A percentile compares a stretch with the other conserved stretches of the same genome.
Conservation (phyloP, 2,113 vertebrate genomes). For the Prochilodus magdalenae region DNA sequence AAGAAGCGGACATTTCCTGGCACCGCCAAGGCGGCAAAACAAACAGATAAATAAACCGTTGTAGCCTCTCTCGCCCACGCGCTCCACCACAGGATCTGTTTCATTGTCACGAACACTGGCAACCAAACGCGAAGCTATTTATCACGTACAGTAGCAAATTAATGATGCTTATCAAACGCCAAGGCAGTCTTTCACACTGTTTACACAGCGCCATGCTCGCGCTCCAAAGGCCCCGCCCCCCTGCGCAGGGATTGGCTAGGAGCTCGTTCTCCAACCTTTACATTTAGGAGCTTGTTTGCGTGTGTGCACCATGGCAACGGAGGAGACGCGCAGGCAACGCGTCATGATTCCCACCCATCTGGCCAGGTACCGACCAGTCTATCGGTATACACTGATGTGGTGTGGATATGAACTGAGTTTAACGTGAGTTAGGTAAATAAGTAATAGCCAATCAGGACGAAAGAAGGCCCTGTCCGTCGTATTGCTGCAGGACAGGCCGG, state of each 20-base stretch:
- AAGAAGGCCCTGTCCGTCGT: neutral
- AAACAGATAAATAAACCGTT: slow-evolving; percentile 12
- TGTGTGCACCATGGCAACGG: slow-evolving; percentile 23
- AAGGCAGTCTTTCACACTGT: neutral
- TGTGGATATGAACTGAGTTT: too few relatives aligned
- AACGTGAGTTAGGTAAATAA: too few relatives aligned
- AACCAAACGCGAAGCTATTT: neutral
- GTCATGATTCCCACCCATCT: too few relatives aligned
- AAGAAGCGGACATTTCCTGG: neutral
- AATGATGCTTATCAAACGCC: neutral
- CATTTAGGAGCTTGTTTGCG: slow-evolving; percentile 1
- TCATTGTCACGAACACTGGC: slow-evolving; percentile 16
- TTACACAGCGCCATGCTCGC: neutral
- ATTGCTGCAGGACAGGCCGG: neutral
- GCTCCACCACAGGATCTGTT: neutral
- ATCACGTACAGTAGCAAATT: neutral
- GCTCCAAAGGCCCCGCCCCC: neutral
- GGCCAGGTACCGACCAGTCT: too few relatives aligned
- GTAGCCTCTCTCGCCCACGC: neutral
- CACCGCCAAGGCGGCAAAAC: neutral
- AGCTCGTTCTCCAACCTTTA: neutral
- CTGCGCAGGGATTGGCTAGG: neutral
- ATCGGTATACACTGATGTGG: too few relatives aligned
- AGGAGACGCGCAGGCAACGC: too few relatives aligned
- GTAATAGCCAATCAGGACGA: too few relatives aligned